Percentiles rank a stretch among this genome's conserved stretches.
phyloP scores from a whole-genome alignment of 2,888 invertebrate genomes.

The Apotomis turbidana region DNA sequence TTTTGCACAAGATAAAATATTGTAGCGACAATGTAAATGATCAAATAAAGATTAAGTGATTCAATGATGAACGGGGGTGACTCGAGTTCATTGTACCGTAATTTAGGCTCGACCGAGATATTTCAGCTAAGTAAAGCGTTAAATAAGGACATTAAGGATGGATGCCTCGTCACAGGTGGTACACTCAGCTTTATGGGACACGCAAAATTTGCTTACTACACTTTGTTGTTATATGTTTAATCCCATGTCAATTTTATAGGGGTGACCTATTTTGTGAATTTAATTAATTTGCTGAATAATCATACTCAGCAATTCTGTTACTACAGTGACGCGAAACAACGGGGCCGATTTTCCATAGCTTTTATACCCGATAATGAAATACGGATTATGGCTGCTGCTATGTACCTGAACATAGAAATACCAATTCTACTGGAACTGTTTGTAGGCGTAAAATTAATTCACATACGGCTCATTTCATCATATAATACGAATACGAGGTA shows the following conservation, averaged over 20 bases:
- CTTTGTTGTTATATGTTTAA: not conserved
- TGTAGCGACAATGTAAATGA: constrained; percentile 5
- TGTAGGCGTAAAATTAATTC: not conserved
- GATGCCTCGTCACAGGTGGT: not conserved
- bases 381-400: not conserved
- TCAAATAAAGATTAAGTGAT: constrained; percentile 21
- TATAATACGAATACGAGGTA: not conserved
- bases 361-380: not conserved
- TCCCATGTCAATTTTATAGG: not conserved
- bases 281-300: too few species aligned
- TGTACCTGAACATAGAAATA: not conserved
- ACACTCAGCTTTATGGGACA: constrained; percentile 7
- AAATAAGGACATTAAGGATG: not conserved
- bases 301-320: too few species aligned
- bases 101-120: constrained; percentile 9
- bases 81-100: not conserved
- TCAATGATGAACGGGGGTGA: constrained; percentile 30
- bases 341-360: not conserved
- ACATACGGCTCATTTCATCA: constrained; percentile 5
- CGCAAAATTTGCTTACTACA: not conserved
- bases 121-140: constrained; percentile 14
- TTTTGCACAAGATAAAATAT: constrained; percentile 23
- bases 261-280: too few species aligned
- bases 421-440: not conserved
- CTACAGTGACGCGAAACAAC: not conserved